A percentile compares a stretch with the other conserved stretches of the same genome.
These are phyloP conservation scores for Orbicella faveolata DNA, from an alignment of 64 coral and sea anemone genomes.

Conservation along the genomic window DNA sequence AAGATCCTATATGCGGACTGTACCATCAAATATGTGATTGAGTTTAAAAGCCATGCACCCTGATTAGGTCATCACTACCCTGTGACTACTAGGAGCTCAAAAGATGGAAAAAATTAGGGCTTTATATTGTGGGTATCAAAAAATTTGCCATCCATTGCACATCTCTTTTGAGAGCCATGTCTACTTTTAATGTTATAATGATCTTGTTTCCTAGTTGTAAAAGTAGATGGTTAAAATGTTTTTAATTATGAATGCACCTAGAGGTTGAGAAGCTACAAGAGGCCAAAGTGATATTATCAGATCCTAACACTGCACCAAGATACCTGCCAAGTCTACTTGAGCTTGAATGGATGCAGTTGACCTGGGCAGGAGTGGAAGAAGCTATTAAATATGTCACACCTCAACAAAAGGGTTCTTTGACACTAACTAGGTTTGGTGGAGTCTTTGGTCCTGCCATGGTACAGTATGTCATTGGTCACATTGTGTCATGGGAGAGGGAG, in stretches of 20 bases:
- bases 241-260: neutral
- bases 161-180: no score
- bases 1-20: no score
- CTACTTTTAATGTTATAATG: no score
- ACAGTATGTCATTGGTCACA: slow-evolving; percentile 79
- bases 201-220: no score
- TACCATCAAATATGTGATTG: no score
- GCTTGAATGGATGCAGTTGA: slow-evolving; percentile 85
- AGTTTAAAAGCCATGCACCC: no score
- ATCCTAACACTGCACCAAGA: slow-evolving; percentile 21
- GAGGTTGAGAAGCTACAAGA: slow-evolving; percentile 49
- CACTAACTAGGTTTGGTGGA: slow-evolving; percentile 85
- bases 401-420: slow-evolving; percentile 31
- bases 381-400: slow-evolving; percentile 39
- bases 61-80: no score
- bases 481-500: slow-evolving; percentile 82
- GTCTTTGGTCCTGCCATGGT: slow-evolving; percentile 70
- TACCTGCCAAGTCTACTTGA: slow-evolving; percentile 53
- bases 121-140: no score
- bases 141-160: no score
- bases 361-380: slow-evolving; percentile 72
- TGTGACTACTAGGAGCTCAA: no score
- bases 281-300: slow-evolving; percentile 71
- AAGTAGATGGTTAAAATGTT: neutral
- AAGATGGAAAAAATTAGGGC: no score